Evolutionary conservation across 2,888 invertebrate genomes (phyloP).

Genomic region (Leptopterna dolabrata): DNA sequence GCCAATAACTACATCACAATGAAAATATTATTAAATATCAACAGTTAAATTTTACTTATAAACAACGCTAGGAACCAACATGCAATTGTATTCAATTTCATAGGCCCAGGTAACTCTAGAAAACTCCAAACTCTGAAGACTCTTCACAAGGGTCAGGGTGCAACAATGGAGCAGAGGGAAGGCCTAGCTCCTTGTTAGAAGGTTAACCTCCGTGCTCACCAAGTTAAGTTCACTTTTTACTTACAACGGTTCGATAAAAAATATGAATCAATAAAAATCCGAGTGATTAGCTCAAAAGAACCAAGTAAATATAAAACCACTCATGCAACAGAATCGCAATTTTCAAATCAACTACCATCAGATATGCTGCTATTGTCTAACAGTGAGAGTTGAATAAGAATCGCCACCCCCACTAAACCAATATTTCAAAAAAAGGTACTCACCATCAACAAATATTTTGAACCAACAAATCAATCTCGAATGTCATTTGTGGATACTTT

Average conservation of each 20-base stretch:
- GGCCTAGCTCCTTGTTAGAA: not conserved
- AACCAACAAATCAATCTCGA: too few relatives aligned
- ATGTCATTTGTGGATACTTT: too few relatives aligned
- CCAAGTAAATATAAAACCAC: not conserved
- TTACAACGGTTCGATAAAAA: not conserved
- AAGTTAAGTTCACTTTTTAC: not conserved
- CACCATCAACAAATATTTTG: too few relatives aligned
- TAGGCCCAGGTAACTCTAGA: conserved; percentile 12
- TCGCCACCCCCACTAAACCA: too few relatives aligned
- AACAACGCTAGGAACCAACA: not conserved
- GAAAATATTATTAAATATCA: too few relatives aligned
- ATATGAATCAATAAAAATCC: not conserved
- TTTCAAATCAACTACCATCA: not conserved
- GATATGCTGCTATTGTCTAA: too few relatives aligned
- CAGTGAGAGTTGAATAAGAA: too few relatives aligned
- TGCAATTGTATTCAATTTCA: conserved; percentile 11
- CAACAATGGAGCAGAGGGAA: not conserved
- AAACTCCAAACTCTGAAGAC: conserved; percentile 1
- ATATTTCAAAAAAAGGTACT: too few relatives aligned
- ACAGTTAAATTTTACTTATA: not conserved
- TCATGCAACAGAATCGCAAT: conserved; percentile 6
- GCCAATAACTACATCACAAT: too few relatives aligned
- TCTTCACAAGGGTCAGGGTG: not conserved
- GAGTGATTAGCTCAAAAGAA: not conserved
- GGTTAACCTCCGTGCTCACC: not conserved